Base-by-base conservation (phyloP, 2,888 invertebrate species). In the Cotesia congregata region DNA sequence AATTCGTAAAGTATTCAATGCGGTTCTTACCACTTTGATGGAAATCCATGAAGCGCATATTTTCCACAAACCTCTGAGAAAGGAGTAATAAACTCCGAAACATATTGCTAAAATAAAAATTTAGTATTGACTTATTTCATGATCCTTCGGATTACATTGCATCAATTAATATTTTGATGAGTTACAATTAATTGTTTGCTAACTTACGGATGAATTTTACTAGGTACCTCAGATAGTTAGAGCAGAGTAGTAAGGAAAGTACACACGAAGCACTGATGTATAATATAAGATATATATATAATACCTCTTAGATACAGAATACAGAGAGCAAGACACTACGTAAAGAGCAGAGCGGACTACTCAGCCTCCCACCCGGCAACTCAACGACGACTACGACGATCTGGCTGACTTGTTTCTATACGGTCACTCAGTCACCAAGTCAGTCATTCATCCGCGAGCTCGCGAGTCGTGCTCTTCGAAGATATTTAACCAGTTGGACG, bases 401-500 rank as follows among this genome's bases (percentile, higher is more conserved):
- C 76, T 76, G 76, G 72, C 72, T 72, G 65, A 64, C 72, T 72
- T 50, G 72, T 65, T 72, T 72, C 72, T 72, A 67, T 67, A 72
- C 83, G 83, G 80, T 81, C 81, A 80, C 80, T 81, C 81, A 82
- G 80, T 82, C 81, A 82, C 83, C 80, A 78, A 82, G 82, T 83
- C 83, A 80, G 80, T 82, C 78, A 82, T 78, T 82, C 83, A 80
- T 76, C 67, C 76, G 72, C 76, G 67, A 75, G 71, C 75, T 67
- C 71, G 75, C 71, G 75, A 75, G 71, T 75, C 71, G 75, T 68
- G 71, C 65, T 65, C 61, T 59, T 39, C 74, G 65, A 30, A 30
- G 20, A 50, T 50, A 50, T 50, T 50, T 50, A 9, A 50, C 50
- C 50, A 50, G 9, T 50, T 50, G 50, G 50, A 50, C 50, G 50